Evolutionary conservation across 2,113 vertebrate species (phyloP).

Genomic region (Corythornis cristatus): DNA sequence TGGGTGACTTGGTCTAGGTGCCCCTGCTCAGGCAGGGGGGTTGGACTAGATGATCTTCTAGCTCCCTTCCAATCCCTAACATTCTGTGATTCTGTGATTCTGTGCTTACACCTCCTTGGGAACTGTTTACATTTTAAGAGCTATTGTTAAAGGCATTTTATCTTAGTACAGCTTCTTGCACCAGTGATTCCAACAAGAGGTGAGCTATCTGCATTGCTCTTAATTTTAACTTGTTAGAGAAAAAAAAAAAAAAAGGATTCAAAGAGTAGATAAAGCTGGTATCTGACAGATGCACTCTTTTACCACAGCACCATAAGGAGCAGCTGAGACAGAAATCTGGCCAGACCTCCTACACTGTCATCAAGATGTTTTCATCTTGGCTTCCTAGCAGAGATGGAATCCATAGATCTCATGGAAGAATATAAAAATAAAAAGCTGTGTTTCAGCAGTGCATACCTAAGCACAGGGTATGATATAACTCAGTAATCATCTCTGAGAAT

Average conservation of each 20-base stretch:
- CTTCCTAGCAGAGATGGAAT: conserved; percentile 32
- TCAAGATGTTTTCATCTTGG: background rate
- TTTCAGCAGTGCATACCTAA: conserved; percentile 53
- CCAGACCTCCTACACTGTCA: background rate
- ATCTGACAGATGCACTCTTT: background rate
- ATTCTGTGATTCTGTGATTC: too few relatives aligned
- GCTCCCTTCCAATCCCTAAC: too few relatives aligned
- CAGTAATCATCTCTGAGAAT: background rate
- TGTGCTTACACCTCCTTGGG: background rate
- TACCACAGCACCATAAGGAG: background rate
- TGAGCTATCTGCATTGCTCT: background rate
- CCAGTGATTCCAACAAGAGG: background rate
- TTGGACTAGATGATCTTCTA: too few relatives aligned
- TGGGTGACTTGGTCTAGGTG: too few relatives aligned
- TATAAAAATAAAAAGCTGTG: conserved; percentile 20
- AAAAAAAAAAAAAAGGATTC: background rate
- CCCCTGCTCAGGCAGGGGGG: too few relatives aligned
- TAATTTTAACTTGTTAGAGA: background rate
- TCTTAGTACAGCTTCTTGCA: background rate
- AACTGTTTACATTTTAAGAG: background rate
- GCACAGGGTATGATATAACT: background rate
- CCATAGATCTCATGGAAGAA: background rate
- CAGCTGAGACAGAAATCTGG: background rate
- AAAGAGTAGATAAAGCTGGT: background rate
- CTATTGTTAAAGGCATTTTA: background rate